Evolutionary conservation across 1,140 invertebrate species (phyloP), one percentile per base, ranked within the genome.

Genomic region (Maniola jurtina): DNA sequence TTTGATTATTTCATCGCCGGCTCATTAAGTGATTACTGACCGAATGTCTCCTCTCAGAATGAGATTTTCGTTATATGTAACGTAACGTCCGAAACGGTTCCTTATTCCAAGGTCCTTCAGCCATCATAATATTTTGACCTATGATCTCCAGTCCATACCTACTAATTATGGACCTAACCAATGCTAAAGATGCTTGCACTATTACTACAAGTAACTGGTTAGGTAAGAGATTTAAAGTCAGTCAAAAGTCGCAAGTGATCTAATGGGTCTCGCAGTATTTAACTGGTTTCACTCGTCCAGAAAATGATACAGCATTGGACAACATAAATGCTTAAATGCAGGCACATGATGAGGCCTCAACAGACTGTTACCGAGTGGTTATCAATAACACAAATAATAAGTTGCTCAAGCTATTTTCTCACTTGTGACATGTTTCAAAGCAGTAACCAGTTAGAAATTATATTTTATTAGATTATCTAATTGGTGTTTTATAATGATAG

Each of bases 281-380:
- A 42, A 55, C 34, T 66, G 35, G 47, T 66, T 66, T 60, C 58
- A 66, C 57, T 66, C n/a, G 15, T 38, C 57, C 38, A 57, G 65
- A 61, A 67, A 67, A 61, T 67, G 40, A 40, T 57, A 67, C 57
- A 42, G 48, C 40, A 36, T 25, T 36, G 57, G 65, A 67, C 65
- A 67, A 42, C 59, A 33, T 67, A 67, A 67, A 61, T 67, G 65
- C 47, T 66, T 66, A 66, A 66, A 61, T 34, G 61, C 38, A 56
- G 64, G 38, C 47, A 42, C 40, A 61, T 48, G 65, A 57, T 67
- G 45, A 52, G 50, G 50, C 34, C 52, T 45, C 16, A 15, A 67
- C 42, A 57, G 50, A 61, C 59, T 59, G 47, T 52, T 56, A n/a
- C 38, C 13, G n/a, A 36, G 34, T 45, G 34, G 16, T 13, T 55